phyloP scores from a whole-genome alignment of 2,888 invertebrate species.

The Spisula solida region DNA sequence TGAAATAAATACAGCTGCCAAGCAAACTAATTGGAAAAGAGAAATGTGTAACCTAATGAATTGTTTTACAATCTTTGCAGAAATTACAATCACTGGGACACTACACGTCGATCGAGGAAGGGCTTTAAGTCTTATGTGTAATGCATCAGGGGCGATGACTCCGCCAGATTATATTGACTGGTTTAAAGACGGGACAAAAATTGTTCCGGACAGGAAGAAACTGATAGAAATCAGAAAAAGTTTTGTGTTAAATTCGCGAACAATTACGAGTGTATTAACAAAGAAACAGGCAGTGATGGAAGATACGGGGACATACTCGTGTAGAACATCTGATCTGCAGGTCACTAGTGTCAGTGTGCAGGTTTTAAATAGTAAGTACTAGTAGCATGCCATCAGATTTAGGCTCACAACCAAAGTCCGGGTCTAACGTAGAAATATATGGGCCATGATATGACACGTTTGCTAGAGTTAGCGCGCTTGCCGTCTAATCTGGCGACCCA shows the following conservation, averaged over 20 bases:
- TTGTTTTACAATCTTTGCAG: slow-evolving; percentile 53
- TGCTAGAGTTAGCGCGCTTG: no score
- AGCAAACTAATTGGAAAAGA: no score
- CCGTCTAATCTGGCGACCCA: neutral
- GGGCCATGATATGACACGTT: no score
- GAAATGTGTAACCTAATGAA: no score
- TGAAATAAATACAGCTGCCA: no score
- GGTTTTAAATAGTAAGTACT: slow-evolving; percentile 80
- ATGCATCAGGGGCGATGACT: slow-evolving; percentile 71
- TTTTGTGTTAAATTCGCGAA: slow-evolving; percentile 71
- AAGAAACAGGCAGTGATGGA: slow-evolving; percentile 73
- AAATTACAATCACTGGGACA: slow-evolving; percentile 68
- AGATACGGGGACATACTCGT: slow-evolving; percentile 81
- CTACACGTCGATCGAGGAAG: slow-evolving; percentile 69
- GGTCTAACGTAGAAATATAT: no score
- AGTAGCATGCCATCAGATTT: neutral
- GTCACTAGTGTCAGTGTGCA: slow-evolving; percentile 78
- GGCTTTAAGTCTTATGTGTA: slow-evolving; percentile 68
- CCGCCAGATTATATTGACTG: slow-evolving; percentile 74
- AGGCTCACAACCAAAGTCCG: no score
- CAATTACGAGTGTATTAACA: slow-evolving; percentile 77
- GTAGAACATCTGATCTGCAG: slow-evolving; percentile 77
- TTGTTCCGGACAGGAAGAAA: slow-evolving; percentile 54
- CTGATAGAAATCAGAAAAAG: slow-evolving; percentile 62
- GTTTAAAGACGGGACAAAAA: slow-evolving; percentile 75